Evolutionary conservation across 2,888 invertebrate species (phyloP), one percentile per base, ranked within the genome.

Genomic region (Cryptops parisi): DNA sequence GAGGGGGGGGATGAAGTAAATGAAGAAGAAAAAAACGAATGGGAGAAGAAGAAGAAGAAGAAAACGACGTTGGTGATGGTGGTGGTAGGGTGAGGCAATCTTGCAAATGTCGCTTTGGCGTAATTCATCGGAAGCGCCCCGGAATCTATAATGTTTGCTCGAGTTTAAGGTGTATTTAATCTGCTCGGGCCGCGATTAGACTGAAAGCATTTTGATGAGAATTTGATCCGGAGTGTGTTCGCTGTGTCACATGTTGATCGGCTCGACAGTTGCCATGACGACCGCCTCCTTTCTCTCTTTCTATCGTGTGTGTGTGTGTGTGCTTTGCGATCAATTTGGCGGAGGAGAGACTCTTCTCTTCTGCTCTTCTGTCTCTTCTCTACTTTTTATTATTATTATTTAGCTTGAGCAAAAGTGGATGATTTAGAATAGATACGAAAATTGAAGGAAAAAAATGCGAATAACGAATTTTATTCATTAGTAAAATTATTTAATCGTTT

Each of bases 141-240:
- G 33, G 9, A 6, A 33, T 33, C 33, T 33, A 6, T 33, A 33
- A 33, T 33, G 33, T 33, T 33, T 33, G 33, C 48, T 48, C 48
- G 38, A 33, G 26, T 48, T 25, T 48, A 48, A 48, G 48, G 48
- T 48, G 33, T 24, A 48, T 48, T 48, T 48, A 48, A 48, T 48
- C 48, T 48, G 33, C 33, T 27, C 27, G 27, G 48, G 33, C 12
- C 48, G 48, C 48, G 17, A 48, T 48, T 48, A 27, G 33, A 48
- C 27, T 48, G 48, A 48, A 48, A 48, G 48, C 48, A 48, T 33
- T 48, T 48, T 27, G 33, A 48, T 48, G 48, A 48, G 48, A 48
- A 48, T 48, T 48, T 48, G 48, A 48, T 48, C 48, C 48, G 15
- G 33, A 33, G 9, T 33, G 15, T 15, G 15, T 33, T 33, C 33